Percentiles rank a stretch among this genome's conserved stretches.
phyloP scores from a whole-genome alignment of 2,888 invertebrate species.

The Cantharis lateralis region DNA sequence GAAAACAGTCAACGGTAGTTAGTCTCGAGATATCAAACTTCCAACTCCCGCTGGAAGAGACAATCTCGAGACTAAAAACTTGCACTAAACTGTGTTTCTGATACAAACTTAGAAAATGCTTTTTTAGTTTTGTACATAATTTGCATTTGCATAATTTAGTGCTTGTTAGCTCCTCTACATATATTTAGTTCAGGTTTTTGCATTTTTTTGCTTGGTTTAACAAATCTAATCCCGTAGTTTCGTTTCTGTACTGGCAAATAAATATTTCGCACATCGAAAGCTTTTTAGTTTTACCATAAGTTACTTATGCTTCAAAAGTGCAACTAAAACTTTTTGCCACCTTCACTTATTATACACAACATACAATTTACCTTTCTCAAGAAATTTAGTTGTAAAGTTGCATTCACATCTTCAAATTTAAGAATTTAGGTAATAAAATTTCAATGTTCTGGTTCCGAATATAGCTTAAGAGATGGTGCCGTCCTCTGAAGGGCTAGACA shows the following conservation, averaged over 20 bases:
- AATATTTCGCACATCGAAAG: not conserved
- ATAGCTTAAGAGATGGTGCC: too few relatives aligned
- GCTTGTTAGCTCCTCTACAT: conserved; percentile 11
- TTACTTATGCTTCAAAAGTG: not conserved
- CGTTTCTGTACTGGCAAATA: not conserved
- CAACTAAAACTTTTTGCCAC: not conserved
- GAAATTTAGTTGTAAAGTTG: not conserved
- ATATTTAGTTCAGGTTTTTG: not conserved
- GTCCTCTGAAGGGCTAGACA: too few relatives aligned
- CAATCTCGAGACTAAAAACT: not conserved
- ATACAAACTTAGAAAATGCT: not conserved
- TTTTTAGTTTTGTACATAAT: not conserved
- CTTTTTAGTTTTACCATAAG: not conserved
- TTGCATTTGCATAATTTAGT: conserved; percentile 22
- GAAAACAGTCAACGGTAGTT: not conserved
- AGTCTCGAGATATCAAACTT: not conserved
- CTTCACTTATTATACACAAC: not conserved
- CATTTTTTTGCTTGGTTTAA: not conserved
- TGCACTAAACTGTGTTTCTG: not conserved
- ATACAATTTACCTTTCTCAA: not conserved
- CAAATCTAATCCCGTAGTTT: not conserved
- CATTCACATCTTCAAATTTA: not conserved
- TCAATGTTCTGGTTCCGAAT: too few relatives aligned
- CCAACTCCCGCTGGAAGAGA: not conserved
- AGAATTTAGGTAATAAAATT: too few relatives aligned